Base-by-base conservation (phyloP, 53 echinoderm and acorn worm genomes). In the Apostichopus leukothele region DNA sequence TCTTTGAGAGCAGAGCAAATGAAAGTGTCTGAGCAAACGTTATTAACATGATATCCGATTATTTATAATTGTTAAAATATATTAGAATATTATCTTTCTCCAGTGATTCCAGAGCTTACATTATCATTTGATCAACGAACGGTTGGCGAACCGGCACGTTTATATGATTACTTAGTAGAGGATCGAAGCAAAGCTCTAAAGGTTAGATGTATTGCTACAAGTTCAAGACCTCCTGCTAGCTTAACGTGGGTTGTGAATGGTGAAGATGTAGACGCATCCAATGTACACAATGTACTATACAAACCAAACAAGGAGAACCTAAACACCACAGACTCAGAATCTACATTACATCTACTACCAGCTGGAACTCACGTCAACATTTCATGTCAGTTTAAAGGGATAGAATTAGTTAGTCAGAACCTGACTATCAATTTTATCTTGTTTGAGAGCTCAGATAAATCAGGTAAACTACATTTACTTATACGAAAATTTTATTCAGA, bases 401-500 rank as follows among this genome's bases (percentile, higher is more conserved):
- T 71, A 71, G 71, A 71, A 71, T 71, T 71, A 71, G 71, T 71
- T 18, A 71, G 71, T 71, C 71, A 16, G 20, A 71, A 71, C 71
- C 71, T 71, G 18, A 71, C 71, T 3, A 71, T 71, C 18, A 71
- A 71, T n/a, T 16, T 71, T n/a, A 71, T 6, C 18, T 5, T 71
- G 16, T 6, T 71, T 6, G 71, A 71, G 71, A n/a, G 6, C 6
- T n/a, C 71, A n/a, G 71, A 71, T 5, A 1, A 13, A 71, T 6
- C 71, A 10, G 57, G 10, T 57, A 57, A 39, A 39, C 39, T 39
- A 1, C 39, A 39, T 39, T 3, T 1, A 1, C 25, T 25, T 39
- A 39, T 39, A 39, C 39, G 39, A 39, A 39, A 39, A 39, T 39
- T 39, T 3, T 3, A 39, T 39, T 39, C 39, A 39, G 39, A 39